phyloP scores from a whole-genome alignment of 2,113 vertebrate genomes.

The Antennarius striatus region DNA sequence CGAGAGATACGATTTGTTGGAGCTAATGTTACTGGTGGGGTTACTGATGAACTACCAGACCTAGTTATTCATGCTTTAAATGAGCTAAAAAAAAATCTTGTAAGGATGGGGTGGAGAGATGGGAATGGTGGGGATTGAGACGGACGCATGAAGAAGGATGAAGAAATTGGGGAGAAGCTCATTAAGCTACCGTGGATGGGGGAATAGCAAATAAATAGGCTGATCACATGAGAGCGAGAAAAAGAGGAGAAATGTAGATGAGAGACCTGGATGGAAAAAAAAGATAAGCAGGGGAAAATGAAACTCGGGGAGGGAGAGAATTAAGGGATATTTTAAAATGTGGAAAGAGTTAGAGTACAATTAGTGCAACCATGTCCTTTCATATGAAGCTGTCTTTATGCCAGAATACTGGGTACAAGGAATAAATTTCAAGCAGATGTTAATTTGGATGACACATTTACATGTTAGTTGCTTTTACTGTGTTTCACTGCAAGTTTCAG shows the following conservation, averaged over 20 bases:
- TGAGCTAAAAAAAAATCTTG: slow-evolving; percentile 24
- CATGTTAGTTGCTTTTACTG: slow-evolving; percentile 31
- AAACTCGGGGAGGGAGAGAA: slow-evolving; percentile 46
- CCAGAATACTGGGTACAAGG: slow-evolving; percentile 21
- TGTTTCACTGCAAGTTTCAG: slow-evolving; percentile 30
- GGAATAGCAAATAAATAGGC: slow-evolving; percentile 61
- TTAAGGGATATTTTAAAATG: slow-evolving; percentile 37
- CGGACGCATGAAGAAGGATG: slow-evolving; percentile 45
- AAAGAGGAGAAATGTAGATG: slow-evolving; percentile 57
- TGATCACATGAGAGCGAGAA: slow-evolving; percentile 42
- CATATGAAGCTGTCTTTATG: slow-evolving; percentile 49
- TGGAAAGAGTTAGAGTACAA: slow-evolving; percentile 33
- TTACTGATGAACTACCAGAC: slow-evolving; percentile 42
- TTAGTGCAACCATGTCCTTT: slow-evolving; percentile 33
- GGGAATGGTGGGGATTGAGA: slow-evolving; percentile 13
- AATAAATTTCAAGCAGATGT: slow-evolving; percentile 11
- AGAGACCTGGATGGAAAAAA: slow-evolving; percentile 28
- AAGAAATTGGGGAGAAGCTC: slow-evolving; percentile 59
- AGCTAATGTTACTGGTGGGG: slow-evolving; percentile 30
- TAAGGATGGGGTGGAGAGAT: slow-evolving; percentile 31
- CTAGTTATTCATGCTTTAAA: slow-evolving; percentile 60
- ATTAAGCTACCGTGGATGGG: slow-evolving; percentile 58
- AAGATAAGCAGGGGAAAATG: slow-evolving; percentile 32
- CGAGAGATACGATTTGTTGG: slow-evolving; percentile 40
- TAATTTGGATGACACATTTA: slow-evolving; percentile 41